A percentile compares a stretch with the other conserved stretches of the same genome.
Conservation (phyloP, 2,888 invertebrate genomes). For the Watsonalla binaria region DNA sequence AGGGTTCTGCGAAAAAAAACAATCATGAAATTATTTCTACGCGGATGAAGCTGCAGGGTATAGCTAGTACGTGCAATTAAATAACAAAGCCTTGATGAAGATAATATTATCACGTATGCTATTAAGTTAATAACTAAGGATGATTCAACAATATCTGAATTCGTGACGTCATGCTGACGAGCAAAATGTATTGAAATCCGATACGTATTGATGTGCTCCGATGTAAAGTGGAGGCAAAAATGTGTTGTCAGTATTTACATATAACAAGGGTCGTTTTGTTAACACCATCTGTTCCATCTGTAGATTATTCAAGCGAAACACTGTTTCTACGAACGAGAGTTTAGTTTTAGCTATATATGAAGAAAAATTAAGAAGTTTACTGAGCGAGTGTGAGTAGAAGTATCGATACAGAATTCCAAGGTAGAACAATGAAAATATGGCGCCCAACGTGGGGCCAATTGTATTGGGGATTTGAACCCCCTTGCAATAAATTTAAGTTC, state of each 20-base stretch:
- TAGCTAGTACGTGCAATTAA: no score
- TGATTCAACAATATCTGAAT: background rate
- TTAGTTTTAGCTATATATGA: background rate
- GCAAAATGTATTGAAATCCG: background rate
- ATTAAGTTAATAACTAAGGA: background rate
- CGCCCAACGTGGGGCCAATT: no score
- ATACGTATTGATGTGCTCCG: background rate
- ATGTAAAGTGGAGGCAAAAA: constrained; percentile 10
- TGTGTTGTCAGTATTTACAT: constrained; percentile 25
- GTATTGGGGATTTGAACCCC: no score
- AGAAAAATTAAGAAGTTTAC: background rate
- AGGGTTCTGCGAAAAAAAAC: no score
- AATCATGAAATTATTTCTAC: no score
- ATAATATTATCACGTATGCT: no score
- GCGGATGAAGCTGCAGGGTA: no score
- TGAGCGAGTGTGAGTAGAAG: background rate
- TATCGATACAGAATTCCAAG: background rate
- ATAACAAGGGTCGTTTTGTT: constrained; percentile 19
- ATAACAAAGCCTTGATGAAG: no score
- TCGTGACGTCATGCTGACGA: background rate
- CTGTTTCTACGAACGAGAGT: background rate
- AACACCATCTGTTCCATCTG: constrained; percentile 13
- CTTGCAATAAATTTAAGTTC: no score
- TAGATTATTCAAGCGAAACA: constrained; percentile 7
- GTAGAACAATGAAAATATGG: no score